These are phyloP conservation scores for Tragelaphus buxtoni DNA, from an alignment of 2,113 vertebrate species.

Conservation along the genomic window DNA sequence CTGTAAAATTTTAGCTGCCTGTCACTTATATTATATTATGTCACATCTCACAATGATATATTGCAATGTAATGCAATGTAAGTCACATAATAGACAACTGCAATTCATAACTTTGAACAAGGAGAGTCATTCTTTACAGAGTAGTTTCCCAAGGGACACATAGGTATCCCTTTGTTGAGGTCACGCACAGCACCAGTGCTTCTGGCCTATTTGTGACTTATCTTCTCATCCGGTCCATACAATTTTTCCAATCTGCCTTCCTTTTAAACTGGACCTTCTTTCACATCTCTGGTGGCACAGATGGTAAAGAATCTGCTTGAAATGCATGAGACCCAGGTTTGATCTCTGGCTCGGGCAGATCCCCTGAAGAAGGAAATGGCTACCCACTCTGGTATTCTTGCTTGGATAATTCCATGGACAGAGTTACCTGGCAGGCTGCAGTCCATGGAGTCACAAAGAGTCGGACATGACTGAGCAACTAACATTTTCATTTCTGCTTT, in stretches of 20 bases:
- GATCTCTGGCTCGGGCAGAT: background rate
- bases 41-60: slow-evolving; percentile 53
- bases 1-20: slow-evolving; percentile 75
- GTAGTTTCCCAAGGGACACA: background rate
- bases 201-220: background rate
- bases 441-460: background rate
- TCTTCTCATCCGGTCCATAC: background rate
- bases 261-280: background rate
- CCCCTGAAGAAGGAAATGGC: background rate
- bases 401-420: background rate
- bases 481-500: background rate
- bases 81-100: slow-evolving; percentile 61
- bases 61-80: slow-evolving; percentile 44
- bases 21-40: slow-evolving; percentile 67
- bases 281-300: background rate
- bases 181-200: background rate
- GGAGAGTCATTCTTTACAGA: background rate
- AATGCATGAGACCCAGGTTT: background rate
- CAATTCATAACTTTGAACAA: slow-evolving; percentile 40
- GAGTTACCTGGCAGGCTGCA: background rate
- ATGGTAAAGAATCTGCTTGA: background rate
- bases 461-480: background rate
- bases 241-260: background rate
- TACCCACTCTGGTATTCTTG: background rate
- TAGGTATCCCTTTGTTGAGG: background rate